Conservation (phyloP, 2,797 vertebrate genomes). For the Danionella dracula region DNA sequence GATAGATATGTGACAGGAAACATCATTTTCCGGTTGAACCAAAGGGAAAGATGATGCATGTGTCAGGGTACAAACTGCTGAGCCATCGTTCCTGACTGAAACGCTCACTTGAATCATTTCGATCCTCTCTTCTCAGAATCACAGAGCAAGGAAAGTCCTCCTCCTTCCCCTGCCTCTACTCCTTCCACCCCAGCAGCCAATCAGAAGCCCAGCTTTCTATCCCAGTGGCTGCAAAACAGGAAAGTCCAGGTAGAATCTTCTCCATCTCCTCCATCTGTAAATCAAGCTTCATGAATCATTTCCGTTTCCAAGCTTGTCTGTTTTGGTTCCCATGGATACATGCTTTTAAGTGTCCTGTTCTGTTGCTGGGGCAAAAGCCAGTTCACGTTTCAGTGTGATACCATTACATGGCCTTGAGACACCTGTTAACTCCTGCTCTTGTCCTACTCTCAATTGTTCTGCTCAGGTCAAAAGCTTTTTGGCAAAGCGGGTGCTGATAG, state of each 20-base stretch:
- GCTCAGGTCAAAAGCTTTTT: slow-evolving; percentile 87
- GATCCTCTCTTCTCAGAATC: slow-evolving; percentile 50
- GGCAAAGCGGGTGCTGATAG: slow-evolving; percentile 85
- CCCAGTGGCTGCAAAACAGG: slow-evolving; percentile 83
- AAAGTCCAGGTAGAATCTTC: slow-evolving; percentile 80
- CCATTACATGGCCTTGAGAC: not conserved
- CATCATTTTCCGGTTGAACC: too few species aligned
- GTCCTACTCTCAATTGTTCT: slow-evolving; percentile 49
- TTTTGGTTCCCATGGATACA: slow-evolving; percentile 3
- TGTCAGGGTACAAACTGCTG: too few species aligned
- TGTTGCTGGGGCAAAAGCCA: not conserved
- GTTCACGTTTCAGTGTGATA: slow-evolving; percentile 21
- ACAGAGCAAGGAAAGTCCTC: slow-evolving; percentile 53
- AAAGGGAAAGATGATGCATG: too few species aligned
- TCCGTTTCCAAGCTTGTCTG: not conserved
- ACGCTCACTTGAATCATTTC: too few species aligned
- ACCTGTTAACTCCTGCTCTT: slow-evolving; percentile 22
- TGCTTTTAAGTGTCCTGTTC: not conserved
- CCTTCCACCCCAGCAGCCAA: slow-evolving; percentile 53
- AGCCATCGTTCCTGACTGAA: too few species aligned
- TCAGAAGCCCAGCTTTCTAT: slow-evolving; percentile 72
- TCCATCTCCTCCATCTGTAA: too few species aligned
- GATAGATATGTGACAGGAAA: too few species aligned
- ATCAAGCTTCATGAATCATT: not conserved
- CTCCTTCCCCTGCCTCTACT: slow-evolving; percentile 47